Evolutionary conservation across 2,113 vertebrate species (phyloP).

Genomic region (Shinisaurus crocodilurus): DNA sequence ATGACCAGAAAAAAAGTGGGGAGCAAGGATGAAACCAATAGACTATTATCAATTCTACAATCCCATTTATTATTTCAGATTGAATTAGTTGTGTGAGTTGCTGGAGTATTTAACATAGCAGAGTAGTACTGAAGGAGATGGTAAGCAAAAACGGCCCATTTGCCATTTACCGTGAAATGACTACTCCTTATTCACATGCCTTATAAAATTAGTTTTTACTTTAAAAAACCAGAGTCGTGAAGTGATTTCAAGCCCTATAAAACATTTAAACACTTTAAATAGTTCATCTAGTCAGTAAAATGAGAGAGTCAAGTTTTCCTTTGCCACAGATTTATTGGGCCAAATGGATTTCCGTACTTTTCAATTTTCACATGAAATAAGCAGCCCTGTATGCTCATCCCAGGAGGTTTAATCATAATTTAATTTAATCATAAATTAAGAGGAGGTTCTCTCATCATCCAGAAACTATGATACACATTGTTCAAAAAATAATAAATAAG

Average conservation of each 20-base stretch:
- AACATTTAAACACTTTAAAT: background rate
- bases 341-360: background rate
- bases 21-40: background rate
- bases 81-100: background rate
- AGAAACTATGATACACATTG: background rate
- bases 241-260: slow-evolving; percentile 5
- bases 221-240: background rate
- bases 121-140: background rate
- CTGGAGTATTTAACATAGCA: background rate
- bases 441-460: slow-evolving; percentile 27
- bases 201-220: background rate
- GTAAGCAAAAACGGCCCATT: background rate
- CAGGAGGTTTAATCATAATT: background rate
- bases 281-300: background rate
- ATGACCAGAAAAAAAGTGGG: background rate
- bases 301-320: background rate
- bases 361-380: slow-evolving; percentile 22
- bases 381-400: background rate
- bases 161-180: background rate
- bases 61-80: background rate
- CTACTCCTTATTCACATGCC: background rate
- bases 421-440: background rate
- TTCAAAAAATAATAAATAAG: slow-evolving; percentile 7
- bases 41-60: background rate
- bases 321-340: background rate